A percentile compares a stretch with the other conserved stretches of the same genome.
Conservation (phyloP, 2,888 invertebrate genomes). For the Drosophila cracens region DNA sequence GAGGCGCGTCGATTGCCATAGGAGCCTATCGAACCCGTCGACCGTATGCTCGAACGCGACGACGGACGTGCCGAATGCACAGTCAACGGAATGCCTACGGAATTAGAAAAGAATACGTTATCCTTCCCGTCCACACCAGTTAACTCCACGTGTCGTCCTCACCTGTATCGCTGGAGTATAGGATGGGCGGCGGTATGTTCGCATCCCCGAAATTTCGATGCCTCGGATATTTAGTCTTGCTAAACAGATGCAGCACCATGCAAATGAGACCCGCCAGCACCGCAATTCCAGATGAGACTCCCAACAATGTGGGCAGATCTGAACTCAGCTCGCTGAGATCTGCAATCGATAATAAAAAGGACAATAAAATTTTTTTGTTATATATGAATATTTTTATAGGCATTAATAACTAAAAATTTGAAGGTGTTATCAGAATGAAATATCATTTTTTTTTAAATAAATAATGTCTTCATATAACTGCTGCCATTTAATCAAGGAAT, state of each 20-base stretch:
- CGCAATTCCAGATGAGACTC: slow-evolving; percentile 93
- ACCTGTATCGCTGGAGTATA: slow-evolving; percentile 95
- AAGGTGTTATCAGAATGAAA: background rate
- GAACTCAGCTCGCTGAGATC: slow-evolving; percentile 93
- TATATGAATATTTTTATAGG: background rate
- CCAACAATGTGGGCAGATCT: slow-evolving; percentile 94
- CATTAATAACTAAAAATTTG: background rate
- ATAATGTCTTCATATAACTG: background rate
- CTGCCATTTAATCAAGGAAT: background rate
- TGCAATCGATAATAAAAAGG: slow-evolving; percentile 81
- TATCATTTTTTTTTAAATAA: background rate
- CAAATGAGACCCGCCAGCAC: slow-evolving; percentile 94
- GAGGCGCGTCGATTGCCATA: slow-evolving; percentile 85
- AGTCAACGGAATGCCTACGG: slow-evolving; percentile 87
- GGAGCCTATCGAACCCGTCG: slow-evolving; percentile 86
- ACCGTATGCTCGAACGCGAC: slow-evolving; percentile 87
- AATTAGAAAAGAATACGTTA: background rate
- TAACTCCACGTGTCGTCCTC: slow-evolving; percentile 36
- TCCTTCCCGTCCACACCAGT: background rate
- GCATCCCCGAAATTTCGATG: slow-evolving; percentile 93
- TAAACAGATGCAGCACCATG: slow-evolving; percentile 94
- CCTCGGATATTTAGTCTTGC: slow-evolving; percentile 87
- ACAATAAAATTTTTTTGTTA: background rate
- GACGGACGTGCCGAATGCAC: slow-evolving; percentile 88
- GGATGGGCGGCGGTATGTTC: slow-evolving; percentile 92